Percentiles rank a stretch among this genome's conserved stretches.
Evolutionary conservation across 2,797 vertebrate genomes (phyloP).

Genomic region (Enteromius thamalakanensis): DNA sequence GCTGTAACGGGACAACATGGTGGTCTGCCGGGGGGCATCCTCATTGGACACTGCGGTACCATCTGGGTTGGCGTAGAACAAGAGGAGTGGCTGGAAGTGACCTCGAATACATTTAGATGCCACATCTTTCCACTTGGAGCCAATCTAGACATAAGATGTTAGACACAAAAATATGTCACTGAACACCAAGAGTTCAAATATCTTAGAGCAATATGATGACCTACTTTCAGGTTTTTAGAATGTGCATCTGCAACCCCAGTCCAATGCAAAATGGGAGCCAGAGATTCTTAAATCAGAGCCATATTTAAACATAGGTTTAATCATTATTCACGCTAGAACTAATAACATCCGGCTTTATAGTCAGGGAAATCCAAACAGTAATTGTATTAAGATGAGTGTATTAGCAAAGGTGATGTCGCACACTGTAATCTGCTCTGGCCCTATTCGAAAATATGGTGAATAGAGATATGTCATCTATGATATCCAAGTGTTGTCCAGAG

Average conservation of each 20-base stretch:
- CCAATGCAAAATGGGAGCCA: neutral
- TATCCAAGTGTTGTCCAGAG: neutral
- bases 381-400: slow-evolving; percentile 4
- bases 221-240: neutral
- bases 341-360: neutral
- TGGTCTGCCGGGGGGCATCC: slow-evolving; percentile 90
- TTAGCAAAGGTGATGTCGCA: neutral
- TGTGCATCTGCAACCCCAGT: neutral
- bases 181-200: neutral
- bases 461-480: neutral
- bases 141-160: slow-evolving; percentile 79
- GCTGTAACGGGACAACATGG: slow-evolving; percentile 90
- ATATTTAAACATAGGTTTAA: neutral
- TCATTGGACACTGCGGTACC: slow-evolving; percentile 92
- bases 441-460: neutral
- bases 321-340: neutral
- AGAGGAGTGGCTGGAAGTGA: slow-evolving; percentile 94
- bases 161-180: neutral
- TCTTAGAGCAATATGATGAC: neutral
- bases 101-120: slow-evolving; percentile 93
- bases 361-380: neutral
- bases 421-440: neutral
- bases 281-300: neutral
- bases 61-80: slow-evolving; percentile 96
- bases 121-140: slow-evolving; percentile 97